Percentiles rank a stretch among this genome's conserved stretches.
phyloP scores from a whole-genome alignment of 2,113 vertebrate genomes.

The Carettochelys insculpta region DNA sequence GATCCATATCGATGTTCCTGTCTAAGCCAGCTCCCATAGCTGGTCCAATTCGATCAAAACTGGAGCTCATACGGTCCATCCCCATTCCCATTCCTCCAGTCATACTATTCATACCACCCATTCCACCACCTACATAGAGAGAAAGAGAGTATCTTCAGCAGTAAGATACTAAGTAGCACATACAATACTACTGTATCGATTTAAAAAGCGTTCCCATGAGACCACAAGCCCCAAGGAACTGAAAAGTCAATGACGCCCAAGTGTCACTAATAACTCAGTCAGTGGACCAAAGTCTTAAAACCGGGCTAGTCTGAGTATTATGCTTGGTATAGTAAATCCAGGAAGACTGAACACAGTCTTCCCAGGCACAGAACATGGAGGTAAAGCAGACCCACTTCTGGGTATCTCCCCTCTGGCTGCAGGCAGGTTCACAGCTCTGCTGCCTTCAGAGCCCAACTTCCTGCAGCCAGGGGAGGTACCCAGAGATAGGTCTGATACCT shows the following conservation, averaged over 20 bases:
- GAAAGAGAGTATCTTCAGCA: neutral
- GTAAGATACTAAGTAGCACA: neutral
- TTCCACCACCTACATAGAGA: conserved; percentile 71
- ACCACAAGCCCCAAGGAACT: neutral
- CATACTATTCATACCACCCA: conserved; percentile 91
- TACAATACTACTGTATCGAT: neutral
- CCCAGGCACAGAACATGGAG: no score
- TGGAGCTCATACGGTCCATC: conserved; percentile 89
- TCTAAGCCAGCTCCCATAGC: conserved; percentile 80
- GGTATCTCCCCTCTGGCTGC: no score
- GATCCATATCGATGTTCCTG: conserved; percentile 89
- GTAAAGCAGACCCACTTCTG: no score
- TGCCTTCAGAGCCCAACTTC: no score
- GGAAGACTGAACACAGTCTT: neutral
- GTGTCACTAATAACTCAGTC: neutral
- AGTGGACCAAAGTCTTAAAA: neutral
- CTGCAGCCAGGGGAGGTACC: no score
- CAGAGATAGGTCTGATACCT: no score
- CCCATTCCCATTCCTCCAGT: conserved; percentile 80
- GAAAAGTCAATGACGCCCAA: neutral
- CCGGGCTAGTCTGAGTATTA: neutral
- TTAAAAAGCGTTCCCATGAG: no score
- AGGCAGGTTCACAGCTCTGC: no score
- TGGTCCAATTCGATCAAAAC: conserved; percentile 90
- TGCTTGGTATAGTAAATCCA: neutral